phyloP scores from a whole-genome alignment of 2,888 invertebrate species.

The Volucella zonaria region DNA sequence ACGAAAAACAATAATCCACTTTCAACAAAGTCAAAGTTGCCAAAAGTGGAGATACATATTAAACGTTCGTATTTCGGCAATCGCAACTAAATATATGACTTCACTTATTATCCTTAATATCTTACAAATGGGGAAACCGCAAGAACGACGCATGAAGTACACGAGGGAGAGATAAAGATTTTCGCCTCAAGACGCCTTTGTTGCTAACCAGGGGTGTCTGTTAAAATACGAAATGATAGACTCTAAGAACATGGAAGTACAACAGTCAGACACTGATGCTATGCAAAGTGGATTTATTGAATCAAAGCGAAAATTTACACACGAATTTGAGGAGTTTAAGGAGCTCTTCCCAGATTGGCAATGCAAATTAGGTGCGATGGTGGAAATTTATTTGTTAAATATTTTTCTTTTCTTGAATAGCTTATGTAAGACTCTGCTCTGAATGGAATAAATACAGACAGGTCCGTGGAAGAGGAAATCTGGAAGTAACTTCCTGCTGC shows the following conservation, averaged over 20 bases:
- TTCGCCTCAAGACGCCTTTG: slow-evolving; percentile 49
- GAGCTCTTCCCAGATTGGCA: slow-evolving; percentile 9
- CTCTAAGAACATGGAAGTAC: slow-evolving; percentile 38
- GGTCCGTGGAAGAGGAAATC: too few relatives aligned
- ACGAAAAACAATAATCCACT: slow-evolving; percentile 54
- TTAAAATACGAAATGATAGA: slow-evolving; percentile 68
- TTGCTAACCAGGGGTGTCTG: slow-evolving; percentile 48
- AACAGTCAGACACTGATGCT: slow-evolving; percentile 66
- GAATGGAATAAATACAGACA: too few relatives aligned
- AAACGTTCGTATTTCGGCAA: slow-evolving; percentile 63
- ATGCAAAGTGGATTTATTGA: slow-evolving; percentile 82
- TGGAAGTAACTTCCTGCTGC: too few relatives aligned
- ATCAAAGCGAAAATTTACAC: slow-evolving; percentile 80
- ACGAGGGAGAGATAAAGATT: slow-evolving; percentile 6
- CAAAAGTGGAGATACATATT: slow-evolving; percentile 50
- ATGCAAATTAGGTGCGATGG: slow-evolving; percentile 49
- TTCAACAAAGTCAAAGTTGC: slow-evolving; percentile 22
- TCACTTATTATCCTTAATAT: slow-evolving; percentile 72
- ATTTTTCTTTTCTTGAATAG: slow-evolving; percentile 1
- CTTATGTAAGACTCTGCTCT: too few relatives aligned
- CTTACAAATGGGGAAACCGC: slow-evolving; percentile 72
- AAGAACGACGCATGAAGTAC: slow-evolving; percentile 61
- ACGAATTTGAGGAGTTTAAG: slow-evolving; percentile 2
- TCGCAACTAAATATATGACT: slow-evolving; percentile 70
- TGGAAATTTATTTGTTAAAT: slow-evolving; percentile 36